A percentile compares a stretch with the other conserved stretches of the same genome.
phyloP scores from a whole-genome alignment of 1,140 invertebrate genomes.

The Stratiolaelaps scimitus region DNA sequence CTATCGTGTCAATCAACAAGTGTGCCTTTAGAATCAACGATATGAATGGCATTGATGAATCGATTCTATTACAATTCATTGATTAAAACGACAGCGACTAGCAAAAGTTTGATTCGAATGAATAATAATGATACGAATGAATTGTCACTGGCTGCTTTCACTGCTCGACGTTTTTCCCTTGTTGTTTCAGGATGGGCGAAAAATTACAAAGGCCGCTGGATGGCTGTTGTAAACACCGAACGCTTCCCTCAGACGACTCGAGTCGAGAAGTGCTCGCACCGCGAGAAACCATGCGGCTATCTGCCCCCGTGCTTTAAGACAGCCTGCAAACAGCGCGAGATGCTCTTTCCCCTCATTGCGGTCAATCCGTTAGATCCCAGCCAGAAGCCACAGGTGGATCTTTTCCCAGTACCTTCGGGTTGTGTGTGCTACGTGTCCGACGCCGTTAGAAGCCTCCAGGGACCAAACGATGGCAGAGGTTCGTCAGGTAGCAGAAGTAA shows the following conservation, averaged over 20 bases:
- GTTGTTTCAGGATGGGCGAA: conserved; percentile 17
- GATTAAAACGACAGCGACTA: too few species aligned
- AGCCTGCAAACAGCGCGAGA: conserved; percentile 22
- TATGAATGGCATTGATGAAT: too few species aligned
- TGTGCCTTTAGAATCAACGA: too few species aligned
- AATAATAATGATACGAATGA: too few species aligned
- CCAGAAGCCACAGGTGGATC: conserved; percentile 25
- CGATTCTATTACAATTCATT: too few species aligned
- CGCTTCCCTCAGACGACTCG: conserved; percentile 16
- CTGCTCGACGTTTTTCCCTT: too few species aligned
- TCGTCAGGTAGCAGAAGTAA: too few species aligned
- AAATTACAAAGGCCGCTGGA: conserved; percentile 25
- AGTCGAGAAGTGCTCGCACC: conserved; percentile 13
- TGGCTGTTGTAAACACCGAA: conserved; percentile 15
- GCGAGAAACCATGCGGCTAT: conserved; percentile 18
- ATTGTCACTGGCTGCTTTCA: too few species aligned
- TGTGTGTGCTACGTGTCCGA: conserved; percentile 19
- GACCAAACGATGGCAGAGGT: too few species aligned
- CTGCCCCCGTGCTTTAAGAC: conserved; percentile 18
- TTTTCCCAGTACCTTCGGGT: conserved; percentile 24
- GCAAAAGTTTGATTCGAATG: too few species aligned
- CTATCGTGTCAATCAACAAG: too few species aligned
- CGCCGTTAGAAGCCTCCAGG: not conserved
- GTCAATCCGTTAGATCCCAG: conserved; percentile 20
- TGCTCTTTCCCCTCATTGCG: conserved; percentile 22